These are phyloP conservation scores for Noctua comes DNA, from an alignment of 2,888 invertebrate species.

Conservation along the genomic window DNA sequence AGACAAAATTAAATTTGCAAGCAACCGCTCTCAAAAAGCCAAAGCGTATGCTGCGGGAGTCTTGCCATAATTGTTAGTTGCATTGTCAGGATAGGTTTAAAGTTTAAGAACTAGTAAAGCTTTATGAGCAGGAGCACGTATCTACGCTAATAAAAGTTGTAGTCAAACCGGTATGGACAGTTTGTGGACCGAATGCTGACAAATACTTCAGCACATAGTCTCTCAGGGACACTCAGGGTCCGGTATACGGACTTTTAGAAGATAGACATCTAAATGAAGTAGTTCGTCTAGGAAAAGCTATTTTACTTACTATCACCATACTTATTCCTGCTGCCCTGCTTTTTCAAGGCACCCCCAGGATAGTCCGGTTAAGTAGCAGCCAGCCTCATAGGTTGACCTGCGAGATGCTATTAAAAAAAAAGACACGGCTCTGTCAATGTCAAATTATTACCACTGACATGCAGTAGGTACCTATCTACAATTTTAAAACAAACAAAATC, in stretches of 20 bases:
- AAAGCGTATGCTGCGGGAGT: not conserved
- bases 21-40: conserved; percentile 63
- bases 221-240: not conserved
- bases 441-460: no score
- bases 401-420: no score
- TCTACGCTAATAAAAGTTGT: not conserved
- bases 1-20: conserved; percentile 71
- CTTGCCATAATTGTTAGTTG: conserved; percentile 8
- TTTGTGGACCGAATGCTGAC: not conserved
- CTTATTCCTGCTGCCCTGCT: no score
- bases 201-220: not conserved
- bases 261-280: not conserved
- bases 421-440: no score
- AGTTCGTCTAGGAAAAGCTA: not conserved
- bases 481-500: conserved; percentile 2
- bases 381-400: no score
- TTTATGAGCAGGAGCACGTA: no score
- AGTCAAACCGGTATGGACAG: not conserved
- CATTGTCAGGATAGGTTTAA: conserved; percentile 5
- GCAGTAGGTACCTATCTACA: not conserved
- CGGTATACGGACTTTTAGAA: not conserved
- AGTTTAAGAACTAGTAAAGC: not conserved
- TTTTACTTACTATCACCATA: not conserved
- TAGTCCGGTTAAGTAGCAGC: no score
- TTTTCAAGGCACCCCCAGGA: no score